phyloP scores from a whole-genome alignment of 2,888 invertebrate genomes.

The Scelioninae gen. 1 region DNA sequence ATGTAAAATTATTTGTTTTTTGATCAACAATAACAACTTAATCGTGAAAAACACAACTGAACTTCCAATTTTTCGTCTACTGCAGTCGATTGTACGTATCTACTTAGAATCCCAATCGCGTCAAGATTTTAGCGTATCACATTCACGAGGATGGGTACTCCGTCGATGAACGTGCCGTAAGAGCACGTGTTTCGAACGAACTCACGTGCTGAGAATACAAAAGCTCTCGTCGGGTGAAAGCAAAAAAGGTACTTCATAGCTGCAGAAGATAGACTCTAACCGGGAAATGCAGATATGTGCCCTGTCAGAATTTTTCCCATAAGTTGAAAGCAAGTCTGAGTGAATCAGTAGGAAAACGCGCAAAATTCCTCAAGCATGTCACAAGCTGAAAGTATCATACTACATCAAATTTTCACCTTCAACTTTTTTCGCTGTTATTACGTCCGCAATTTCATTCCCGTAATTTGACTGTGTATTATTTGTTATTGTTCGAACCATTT shows the following conservation, averaged over 20 bases:
- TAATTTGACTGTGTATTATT: conserved; percentile 35
- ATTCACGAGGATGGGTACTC: conserved; percentile 67
- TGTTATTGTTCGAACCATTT: conserved; percentile 19
- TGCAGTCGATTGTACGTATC: conserved; percentile 73
- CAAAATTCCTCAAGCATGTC: conserved; percentile 45
- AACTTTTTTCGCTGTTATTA: conserved; percentile 14
- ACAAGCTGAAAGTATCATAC: conserved; percentile 36
- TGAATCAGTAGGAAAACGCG: conserved; percentile 51
- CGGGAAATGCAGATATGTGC: conserved; percentile 52
- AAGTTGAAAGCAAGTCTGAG: conserved; percentile 47
- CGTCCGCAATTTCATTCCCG: conserved; percentile 11
- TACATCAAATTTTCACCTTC: conserved; percentile 34
- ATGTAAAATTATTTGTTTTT: neutral
- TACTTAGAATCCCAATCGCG: conserved; percentile 76
- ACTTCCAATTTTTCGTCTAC: conserved; percentile 19
- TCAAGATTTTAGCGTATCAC: conserved; percentile 73
- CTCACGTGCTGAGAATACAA: conserved; percentile 72
- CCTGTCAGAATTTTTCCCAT: conserved; percentile 54
- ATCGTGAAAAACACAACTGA: conserved; percentile 1
- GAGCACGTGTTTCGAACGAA: conserved; percentile 75
- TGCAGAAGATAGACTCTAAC: conserved; percentile 37
- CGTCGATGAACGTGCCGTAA: conserved; percentile 67
- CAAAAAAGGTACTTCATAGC: conserved; percentile 56
- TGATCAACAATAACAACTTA: neutral
- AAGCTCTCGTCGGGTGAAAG: conserved; percentile 60